Evolutionary conservation across 2,888 invertebrate genomes (phyloP).

Genomic region (Vandiemenella viatica): DNA sequence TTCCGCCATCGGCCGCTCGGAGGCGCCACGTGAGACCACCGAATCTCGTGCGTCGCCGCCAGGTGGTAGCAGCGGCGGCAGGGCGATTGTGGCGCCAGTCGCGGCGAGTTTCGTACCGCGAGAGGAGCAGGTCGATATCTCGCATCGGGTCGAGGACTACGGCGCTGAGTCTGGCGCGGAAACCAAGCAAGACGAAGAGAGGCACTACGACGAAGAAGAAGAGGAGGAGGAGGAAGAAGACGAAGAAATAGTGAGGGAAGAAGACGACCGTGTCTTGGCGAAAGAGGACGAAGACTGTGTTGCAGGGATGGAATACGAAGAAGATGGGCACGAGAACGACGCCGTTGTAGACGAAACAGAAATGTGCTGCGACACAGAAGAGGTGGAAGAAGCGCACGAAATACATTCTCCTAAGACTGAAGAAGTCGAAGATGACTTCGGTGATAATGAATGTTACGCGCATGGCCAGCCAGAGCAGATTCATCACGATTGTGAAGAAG

Average conservation of each 20-base stretch:
- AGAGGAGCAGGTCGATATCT: slow-evolving; percentile 1
- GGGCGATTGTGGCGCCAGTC: neutral
- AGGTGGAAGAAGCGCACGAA: neutral
- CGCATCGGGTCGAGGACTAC: slow-evolving; percentile 1
- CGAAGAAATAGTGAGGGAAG: slow-evolving; percentile 14
- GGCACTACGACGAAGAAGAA: slow-evolving; percentile 17
- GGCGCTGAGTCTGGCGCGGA: neutral
- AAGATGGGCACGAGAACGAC: neutral
- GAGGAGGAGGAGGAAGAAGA: slow-evolving; percentile 20
- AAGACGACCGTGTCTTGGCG: slow-evolving; percentile 18
- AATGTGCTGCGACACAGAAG: neutral
- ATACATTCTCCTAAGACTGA: neutral
- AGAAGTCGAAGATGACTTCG: too few relatives aligned
- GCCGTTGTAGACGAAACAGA: neutral
- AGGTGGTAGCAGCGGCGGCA: slow-evolving; percentile 8
- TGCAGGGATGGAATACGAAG: neutral
- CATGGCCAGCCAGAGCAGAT: too few relatives aligned
- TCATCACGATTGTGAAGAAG: too few relatives aligned
- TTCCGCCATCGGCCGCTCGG: slow-evolving; percentile 5
- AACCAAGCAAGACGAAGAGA: slow-evolving; percentile 6
- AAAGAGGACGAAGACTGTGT: slow-evolving; percentile 26
- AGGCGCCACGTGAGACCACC: slow-evolving; percentile 13
- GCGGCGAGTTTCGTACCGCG: too few relatives aligned
- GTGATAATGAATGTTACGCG: too few relatives aligned
- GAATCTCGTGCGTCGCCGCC: slow-evolving; percentile 9